phyloP scores from a whole-genome alignment of 2,113 vertebrate species.

The Indicator maculatus region DNA sequence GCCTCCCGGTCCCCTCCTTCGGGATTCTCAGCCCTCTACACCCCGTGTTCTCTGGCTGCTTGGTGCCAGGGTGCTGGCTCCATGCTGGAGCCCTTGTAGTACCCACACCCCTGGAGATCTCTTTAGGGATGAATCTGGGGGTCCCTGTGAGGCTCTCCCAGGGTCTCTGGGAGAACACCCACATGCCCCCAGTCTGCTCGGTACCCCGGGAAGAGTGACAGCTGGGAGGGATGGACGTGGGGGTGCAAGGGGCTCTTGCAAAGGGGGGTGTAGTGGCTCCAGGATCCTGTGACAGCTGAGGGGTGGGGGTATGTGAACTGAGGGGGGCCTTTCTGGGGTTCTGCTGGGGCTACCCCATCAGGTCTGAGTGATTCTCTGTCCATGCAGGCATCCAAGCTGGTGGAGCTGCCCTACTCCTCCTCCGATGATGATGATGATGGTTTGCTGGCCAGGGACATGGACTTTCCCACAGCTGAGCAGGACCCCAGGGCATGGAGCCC shows the following conservation, averaged over 20 bases:
- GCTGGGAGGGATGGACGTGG: no score
- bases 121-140: not conserved
- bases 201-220: no score
- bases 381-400: not conserved
- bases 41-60: rapidly evolving
- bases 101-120: not conserved
- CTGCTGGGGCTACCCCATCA: not conserved
- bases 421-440: not conserved
- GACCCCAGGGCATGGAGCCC: rapidly evolving
- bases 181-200: rapidly evolving
- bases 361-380: not conserved
- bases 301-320: rapidly evolving
- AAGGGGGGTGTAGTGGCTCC: not conserved
- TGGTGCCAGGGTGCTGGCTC: not conserved
- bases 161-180: not conserved
- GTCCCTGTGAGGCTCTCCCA: not conserved
- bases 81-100: not conserved
- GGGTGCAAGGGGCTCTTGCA: not conserved
- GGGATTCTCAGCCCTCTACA: not conserved
- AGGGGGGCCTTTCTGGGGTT: not conserved
- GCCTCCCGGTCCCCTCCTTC: rapidly evolving
- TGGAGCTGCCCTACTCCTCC: not conserved
- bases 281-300: not conserved
- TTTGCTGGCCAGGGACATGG: not conserved
- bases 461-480: rapidly evolving